These are phyloP conservation scores for Caenorhabditis sp. DNA, from an alignment of 2,888 invertebrate genomes.

Conservation along the genomic window DNA sequence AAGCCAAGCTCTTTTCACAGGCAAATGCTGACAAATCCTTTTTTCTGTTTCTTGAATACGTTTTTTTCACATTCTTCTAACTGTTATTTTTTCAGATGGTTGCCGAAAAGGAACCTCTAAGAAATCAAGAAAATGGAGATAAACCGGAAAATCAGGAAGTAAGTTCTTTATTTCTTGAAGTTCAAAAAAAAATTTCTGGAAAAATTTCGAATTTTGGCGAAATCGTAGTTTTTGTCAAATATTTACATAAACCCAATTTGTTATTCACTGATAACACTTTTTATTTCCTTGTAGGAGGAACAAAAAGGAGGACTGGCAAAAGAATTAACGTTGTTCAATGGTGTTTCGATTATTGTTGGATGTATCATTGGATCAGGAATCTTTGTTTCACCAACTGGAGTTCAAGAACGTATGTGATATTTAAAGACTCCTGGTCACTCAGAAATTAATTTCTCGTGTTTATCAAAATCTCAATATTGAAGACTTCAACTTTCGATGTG, in stretches of 20 bases:
- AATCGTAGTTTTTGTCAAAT: too few relatives aligned
- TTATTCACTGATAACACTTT: too few relatives aligned
- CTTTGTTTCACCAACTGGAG: conserved; percentile 68
- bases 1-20: background rate
- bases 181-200: too few relatives aligned
- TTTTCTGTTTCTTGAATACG: background rate
- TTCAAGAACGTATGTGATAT: conserved; percentile 58
- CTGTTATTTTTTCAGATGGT: conserved; percentile 11
- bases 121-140: conserved; percentile 14
- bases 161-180: background rate
- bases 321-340: conserved; percentile 64
- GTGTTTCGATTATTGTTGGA: conserved; percentile 68
- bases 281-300: background rate
- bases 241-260: too few relatives aligned
- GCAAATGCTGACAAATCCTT: background rate
- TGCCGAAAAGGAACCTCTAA: conserved; percentile 31
- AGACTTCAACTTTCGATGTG: too few relatives aligned
- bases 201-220: too few relatives aligned
- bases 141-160: background rate
- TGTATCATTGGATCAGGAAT: conserved; percentile 69
- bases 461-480: too few relatives aligned
- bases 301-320: conserved; percentile 52
- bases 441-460: too few relatives aligned
- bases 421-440: too few relatives aligned
- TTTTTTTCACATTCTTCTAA: background rate